Base-by-base conservation (phyloP, 2,113 vertebrate species). In the Pygoscelis adeliae region DNA sequence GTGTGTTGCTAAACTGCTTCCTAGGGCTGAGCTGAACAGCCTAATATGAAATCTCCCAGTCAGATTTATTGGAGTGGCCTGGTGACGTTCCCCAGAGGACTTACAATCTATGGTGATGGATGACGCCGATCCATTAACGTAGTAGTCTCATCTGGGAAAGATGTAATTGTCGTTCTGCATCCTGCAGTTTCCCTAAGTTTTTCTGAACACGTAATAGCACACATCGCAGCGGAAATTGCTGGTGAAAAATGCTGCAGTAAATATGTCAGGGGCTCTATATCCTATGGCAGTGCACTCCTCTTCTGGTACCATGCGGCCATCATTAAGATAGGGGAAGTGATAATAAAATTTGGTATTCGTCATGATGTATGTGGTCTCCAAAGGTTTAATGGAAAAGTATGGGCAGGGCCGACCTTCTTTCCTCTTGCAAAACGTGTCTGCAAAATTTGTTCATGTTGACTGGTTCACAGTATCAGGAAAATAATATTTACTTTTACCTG, bases 161-260 rank as follows among this genome's bases (percentile, higher is more conserved):
- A 96, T 89, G 90, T 85, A 97, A 96, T 95, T 97, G 97, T 92
- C 9, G 15, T 96, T 91, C 92, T 89, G 88, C 89, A 91, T 94
- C 73, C 71, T 86, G 70, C 94, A 85, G 86, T 92, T 91, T 92
- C 95, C 52, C 29, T 74, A 44, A 92, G 93, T 96, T 97, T 95
- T 95, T 92, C 92, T 76, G 94, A 87, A 94, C 91, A 78, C 1
- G 25, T 94, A 93, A 84, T 93, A 89, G 94, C 83, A 53, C 67
- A 67, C 52, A 83, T 93, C 30, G 13, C 83, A 67, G 84, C 0
- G 5, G 92, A 95, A 95, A 97, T 89, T 94, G 76, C 94, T 63
- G 89, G 47, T 95, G 95, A 96, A 95, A 88, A 97, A 94, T 85
- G 91, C 82, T 91, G 94, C 94, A 96, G 95, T 97, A 97, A 97